Percentiles rank a stretch among this genome's conserved stretches.
Evolutionary conservation across 2,113 vertebrate genomes (phyloP).

Genomic region (Odobenus rosmarus): DNA sequence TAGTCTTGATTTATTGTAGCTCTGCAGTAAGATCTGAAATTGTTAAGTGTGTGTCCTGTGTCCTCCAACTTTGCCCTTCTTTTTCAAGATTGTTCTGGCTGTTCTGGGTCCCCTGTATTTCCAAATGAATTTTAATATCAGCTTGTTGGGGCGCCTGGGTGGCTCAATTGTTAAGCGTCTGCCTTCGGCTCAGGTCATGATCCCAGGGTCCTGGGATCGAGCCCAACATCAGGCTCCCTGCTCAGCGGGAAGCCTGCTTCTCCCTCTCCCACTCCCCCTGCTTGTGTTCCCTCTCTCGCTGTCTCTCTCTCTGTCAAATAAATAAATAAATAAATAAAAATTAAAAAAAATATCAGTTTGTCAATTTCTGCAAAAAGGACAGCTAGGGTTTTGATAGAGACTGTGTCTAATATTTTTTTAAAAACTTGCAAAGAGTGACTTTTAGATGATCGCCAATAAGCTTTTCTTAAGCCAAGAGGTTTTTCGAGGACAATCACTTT

Average conservation of each 20-base stretch:
- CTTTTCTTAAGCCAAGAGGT: slow-evolving; percentile 4
- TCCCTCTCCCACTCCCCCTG: too few species aligned
- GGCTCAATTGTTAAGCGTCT: too few species aligned
- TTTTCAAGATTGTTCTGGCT: slow-evolving; percentile 47
- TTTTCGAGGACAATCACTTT: slow-evolving; percentile 37
- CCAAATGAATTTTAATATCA: slow-evolving; percentile 61
- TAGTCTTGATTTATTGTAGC: slow-evolving; percentile 35
- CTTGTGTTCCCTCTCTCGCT: too few species aligned
- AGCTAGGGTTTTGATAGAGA: background rate
- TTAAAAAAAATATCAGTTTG: background rate
- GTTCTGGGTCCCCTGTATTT: background rate
- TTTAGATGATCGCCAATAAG: slow-evolving; percentile 22
- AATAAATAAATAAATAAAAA: too few species aligned
- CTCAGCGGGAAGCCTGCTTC: too few species aligned
- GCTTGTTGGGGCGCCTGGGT: background rate
- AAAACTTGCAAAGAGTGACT: slow-evolving; percentile 17
- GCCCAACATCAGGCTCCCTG: too few species aligned
- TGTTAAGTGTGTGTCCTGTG: background rate
- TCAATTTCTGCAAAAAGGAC: slow-evolving; percentile 6
- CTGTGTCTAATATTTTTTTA: background rate
- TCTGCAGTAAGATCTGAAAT: slow-evolving; percentile 50
- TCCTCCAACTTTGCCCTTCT: background rate
- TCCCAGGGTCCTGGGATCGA: too few species aligned
- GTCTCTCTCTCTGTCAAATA: too few species aligned
- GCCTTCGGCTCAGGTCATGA: too few species aligned